phyloP scores from a whole-genome alignment of 2,113 vertebrate species.

The Laticauda colubrina region DNA sequence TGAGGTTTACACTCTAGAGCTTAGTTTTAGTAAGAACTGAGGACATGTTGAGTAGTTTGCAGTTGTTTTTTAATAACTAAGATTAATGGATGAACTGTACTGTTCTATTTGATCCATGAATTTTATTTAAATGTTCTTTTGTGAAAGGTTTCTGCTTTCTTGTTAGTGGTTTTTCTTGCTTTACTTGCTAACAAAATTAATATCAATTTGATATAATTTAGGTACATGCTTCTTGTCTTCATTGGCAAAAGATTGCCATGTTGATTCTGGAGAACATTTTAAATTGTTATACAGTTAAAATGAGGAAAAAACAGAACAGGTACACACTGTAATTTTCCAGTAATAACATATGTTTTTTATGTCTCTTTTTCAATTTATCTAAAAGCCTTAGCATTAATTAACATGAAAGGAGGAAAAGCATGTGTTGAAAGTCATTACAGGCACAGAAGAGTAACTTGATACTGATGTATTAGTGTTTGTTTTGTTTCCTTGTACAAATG shows the following conservation, averaged over 20 bases:
- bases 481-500: constrained; percentile 34
- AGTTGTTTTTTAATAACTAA: constrained; percentile 9
- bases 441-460: constrained; percentile 46
- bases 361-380: constrained; percentile 55
- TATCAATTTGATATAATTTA: constrained; percentile 31
- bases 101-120: constrained; percentile 26
- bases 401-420: constrained; percentile 46
- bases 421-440: constrained; percentile 45
- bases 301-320: constrained; percentile 15
- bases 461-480: constrained; percentile 35
- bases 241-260: constrained; percentile 33
- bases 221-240: constrained; percentile 17
- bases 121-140: background rate
- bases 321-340: constrained; percentile 49
- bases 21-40: background rate
- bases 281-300: constrained; percentile 44
- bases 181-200: constrained; percentile 24
- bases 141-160: background rate
- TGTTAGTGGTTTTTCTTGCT: too few relatives aligned
- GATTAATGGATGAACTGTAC: constrained; percentile 17
- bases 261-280: constrained; percentile 52
- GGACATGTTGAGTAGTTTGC: background rate
- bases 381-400: constrained; percentile 59
- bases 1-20: background rate
- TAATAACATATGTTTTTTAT: constrained; percentile 63